These are phyloP conservation scores for Eulemur rufifrons DNA, from an alignment of 2,113 vertebrate species.

Conservation along the genomic window DNA sequence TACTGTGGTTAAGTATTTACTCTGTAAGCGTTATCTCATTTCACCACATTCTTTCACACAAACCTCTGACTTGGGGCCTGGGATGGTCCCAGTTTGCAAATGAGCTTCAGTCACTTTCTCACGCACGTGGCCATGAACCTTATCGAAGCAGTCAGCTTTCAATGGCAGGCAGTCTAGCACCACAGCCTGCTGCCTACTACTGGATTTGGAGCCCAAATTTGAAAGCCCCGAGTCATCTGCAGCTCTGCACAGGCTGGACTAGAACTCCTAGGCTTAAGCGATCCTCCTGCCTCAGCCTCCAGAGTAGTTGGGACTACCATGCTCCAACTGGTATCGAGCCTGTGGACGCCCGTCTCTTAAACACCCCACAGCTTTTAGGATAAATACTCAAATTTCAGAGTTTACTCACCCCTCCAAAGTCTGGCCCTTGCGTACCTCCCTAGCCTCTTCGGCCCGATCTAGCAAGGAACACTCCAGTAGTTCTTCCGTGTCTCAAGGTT, in stretches of 20 bases:
- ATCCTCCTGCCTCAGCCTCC: not conserved
- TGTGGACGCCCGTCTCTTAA: not conserved
- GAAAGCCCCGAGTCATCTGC: not conserved
- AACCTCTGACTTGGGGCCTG: not conserved
- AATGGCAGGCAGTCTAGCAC: not conserved
- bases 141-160: not conserved
- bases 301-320: not conserved
- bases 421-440: not conserved
- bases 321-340: not conserved
- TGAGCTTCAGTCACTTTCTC: not conserved
- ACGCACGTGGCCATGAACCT: not conserved
- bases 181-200: too few species aligned
- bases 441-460: not conserved
- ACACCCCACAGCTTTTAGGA: not conserved
- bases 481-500: not conserved
- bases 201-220: not conserved
- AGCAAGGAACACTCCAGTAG: not conserved
- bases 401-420: not conserved
- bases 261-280: not conserved
- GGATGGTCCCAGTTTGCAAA: not conserved
- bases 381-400: not conserved
- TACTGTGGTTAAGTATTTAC: not conserved
- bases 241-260: not conserved
- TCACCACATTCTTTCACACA: not conserved
- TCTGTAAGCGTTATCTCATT: not conserved